A percentile compares a stretch with the other conserved stretches of the same genome.
phyloP scores from a whole-genome alignment of 1,140 invertebrate genomes.

The Drosophila sucinea region DNA sequence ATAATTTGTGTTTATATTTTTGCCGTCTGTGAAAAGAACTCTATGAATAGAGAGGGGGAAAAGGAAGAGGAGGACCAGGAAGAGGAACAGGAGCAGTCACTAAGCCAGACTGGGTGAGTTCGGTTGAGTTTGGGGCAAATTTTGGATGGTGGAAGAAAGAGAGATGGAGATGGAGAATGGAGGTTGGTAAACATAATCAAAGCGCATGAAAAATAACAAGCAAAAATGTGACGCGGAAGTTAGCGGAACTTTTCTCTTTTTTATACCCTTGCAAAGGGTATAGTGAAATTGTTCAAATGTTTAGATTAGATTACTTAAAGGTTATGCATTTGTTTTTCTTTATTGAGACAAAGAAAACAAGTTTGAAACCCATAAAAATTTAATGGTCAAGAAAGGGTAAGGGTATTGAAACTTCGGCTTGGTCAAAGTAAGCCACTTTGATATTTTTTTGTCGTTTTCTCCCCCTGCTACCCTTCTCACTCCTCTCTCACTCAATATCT shows the following conservation, averaged over 20 bases:
- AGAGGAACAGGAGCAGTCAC: not conserved
- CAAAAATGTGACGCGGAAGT: conserved; percentile 50
- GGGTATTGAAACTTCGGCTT: too few species aligned
- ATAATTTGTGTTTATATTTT: conserved; percentile 74
- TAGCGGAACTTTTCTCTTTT: conserved; percentile 34
- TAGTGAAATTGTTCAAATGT: too few species aligned
- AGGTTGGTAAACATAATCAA: conserved; percentile 73
- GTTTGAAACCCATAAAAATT: too few species aligned
- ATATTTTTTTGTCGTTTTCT: not conserved
- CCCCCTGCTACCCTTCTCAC: not conserved
- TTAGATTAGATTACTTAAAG: too few species aligned
- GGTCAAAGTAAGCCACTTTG: too few species aligned
- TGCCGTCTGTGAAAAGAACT: conserved; percentile 32
- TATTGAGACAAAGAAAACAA: too few species aligned
- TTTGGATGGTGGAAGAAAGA: not conserved
- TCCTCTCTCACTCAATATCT: conserved; percentile 16
- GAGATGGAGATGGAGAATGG: not conserved
- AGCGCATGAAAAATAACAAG: conserved; percentile 57
- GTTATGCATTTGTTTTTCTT: too few species aligned
- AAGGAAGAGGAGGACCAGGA: not conserved
- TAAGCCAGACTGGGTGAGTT: too few species aligned
- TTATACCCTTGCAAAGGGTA: not conserved
- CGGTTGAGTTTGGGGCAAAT: not conserved
- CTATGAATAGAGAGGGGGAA: not conserved
- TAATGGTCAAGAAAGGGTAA: too few species aligned